These are phyloP conservation scores for Eudemis profundana DNA, from an alignment of 2,888 invertebrate genomes.

Conservation along the genomic window DNA sequence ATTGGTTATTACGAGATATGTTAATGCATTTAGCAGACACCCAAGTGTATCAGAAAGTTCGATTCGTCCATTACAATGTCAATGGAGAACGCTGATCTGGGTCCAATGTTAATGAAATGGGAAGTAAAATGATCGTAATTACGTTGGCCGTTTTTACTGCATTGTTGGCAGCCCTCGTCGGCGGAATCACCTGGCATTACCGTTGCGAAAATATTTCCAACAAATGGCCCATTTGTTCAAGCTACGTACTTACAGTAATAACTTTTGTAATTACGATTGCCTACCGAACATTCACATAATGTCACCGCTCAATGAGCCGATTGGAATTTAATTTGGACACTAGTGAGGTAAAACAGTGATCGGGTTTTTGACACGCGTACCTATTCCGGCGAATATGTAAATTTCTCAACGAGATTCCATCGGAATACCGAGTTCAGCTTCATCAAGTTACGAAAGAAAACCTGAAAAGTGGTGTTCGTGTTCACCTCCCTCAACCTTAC, in stretches of 20 bases:
- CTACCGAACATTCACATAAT: constrained; percentile 63
- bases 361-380: neutral
- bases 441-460: neutral
- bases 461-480: too few species aligned
- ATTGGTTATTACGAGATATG: neutral
- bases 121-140: constrained; percentile 80
- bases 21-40: neutral
- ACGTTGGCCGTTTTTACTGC: constrained; percentile 77
- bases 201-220: constrained; percentile 77
- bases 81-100: constrained; percentile 71
- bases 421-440: too few species aligned
- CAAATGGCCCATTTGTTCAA: constrained; percentile 78
- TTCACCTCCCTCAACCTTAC: too few species aligned
- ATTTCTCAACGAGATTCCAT: neutral
- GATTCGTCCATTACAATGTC: constrained; percentile 64
- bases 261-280: constrained; percentile 77
- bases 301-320: constrained; percentile 41
- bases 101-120: constrained; percentile 79
- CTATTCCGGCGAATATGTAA: neutral
- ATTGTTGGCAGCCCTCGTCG: constrained; percentile 72
- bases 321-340: constrained; percentile 21
- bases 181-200: constrained; percentile 82
- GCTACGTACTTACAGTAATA: constrained; percentile 70
- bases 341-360: neutral
- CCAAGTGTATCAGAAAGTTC: constrained; percentile 45